Evolutionary conservation across 1,140 invertebrate species (phyloP).

Genomic region (Tribolium castaneum): DNA sequence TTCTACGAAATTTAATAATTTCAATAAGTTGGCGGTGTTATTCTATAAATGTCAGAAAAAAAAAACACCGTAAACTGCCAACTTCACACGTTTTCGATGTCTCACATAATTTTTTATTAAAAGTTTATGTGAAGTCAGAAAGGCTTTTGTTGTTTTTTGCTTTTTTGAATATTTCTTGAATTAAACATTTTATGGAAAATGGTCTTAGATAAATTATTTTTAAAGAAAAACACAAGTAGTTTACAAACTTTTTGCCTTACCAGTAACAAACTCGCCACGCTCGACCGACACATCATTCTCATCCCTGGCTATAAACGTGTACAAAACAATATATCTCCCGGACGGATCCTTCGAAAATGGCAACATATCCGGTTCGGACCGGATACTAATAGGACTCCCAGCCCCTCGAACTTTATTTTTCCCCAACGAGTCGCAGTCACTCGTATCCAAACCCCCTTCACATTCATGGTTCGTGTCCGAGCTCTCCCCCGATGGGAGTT

Average conservation of each 20-base stretch:
- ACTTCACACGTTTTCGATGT: too few species aligned
- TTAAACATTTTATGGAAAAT: too few species aligned
- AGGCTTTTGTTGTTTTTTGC: too few species aligned
- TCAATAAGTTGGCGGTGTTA: too few species aligned
- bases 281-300: slow-evolving; percentile 96
- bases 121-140: too few species aligned
- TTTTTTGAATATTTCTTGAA: too few species aligned
- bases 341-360: slow-evolving; percentile 93
- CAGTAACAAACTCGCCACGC: slow-evolving; percentile 91
- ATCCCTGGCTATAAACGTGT: slow-evolving; percentile 91
- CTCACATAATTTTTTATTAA: too few species aligned
- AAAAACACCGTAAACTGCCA: too few species aligned
- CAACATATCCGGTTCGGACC: slow-evolving; percentile 78
- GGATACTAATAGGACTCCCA: slow-evolving; percentile 70
- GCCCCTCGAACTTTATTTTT: slow-evolving; percentile 70
- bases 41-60: too few species aligned
- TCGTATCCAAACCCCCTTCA: slow-evolving; percentile 61
- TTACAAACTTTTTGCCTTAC: slow-evolving; percentile 45
- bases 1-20: too few species aligned
- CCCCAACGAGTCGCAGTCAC: slow-evolving; percentile 63
- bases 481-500: slow-evolving; percentile 57
- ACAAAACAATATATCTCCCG: slow-evolving; percentile 90
- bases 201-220: too few species aligned
- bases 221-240: too few species aligned
- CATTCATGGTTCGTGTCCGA: slow-evolving; percentile 59